Evolutionary conservation across 2,113 vertebrate genomes (phyloP).

Genomic region (Ageneiosus marmoratus): DNA sequence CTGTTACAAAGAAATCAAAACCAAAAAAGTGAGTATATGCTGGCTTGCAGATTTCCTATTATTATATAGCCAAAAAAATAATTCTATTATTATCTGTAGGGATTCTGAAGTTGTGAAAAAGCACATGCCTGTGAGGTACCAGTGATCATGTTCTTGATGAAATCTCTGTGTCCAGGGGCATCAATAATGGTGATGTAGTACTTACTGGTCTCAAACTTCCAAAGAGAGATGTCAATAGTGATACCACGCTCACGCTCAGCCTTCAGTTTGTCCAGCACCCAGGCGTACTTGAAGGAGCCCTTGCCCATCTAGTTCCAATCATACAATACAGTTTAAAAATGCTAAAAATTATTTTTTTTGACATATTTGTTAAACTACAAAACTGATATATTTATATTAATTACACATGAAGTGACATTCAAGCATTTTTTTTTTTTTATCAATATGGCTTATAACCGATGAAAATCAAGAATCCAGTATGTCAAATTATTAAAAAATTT

Average conservation of each 20-base stretch:
- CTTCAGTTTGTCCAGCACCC: constrained; percentile 83
- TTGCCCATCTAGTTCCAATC: constrained; percentile 76
- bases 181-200: constrained; percentile 81
- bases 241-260: constrained; percentile 80
- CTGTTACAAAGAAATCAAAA: constrained; percentile 46
- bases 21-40: not conserved
- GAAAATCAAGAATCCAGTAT: no score
- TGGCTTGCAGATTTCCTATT: not conserved
- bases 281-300: constrained; percentile 83
- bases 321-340: not conserved
- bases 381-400: no score
- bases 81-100: not conserved
- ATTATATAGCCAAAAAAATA: not conserved
- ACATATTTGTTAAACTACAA: not conserved
- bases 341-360: not conserved
- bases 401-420: no score
- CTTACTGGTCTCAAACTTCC: constrained; percentile 80
- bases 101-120: not conserved
- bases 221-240: constrained; percentile 81
- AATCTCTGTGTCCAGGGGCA: constrained; percentile 79
- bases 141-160: constrained; percentile 87
- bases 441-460: no score
- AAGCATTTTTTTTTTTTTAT: no score
- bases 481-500: no score
- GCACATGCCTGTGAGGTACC: constrained; percentile 76